Base-by-base conservation (phyloP, 1,140 invertebrate species). In the Aporrectodea caliginosa region DNA sequence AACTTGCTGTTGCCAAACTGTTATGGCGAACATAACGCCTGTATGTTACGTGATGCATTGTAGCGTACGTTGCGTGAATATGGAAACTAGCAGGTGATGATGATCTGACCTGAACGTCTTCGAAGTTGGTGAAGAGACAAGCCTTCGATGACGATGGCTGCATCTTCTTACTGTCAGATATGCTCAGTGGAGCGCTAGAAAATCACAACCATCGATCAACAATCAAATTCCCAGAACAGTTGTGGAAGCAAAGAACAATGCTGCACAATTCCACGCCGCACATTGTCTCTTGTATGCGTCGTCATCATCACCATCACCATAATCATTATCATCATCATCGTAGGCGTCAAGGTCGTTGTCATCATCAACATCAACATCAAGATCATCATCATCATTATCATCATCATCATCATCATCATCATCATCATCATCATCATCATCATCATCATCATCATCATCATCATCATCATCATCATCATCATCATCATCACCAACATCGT, bases 311-410 rank as follows among this genome's bases (percentile, higher is more conserved):
- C n/a, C n/a, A n/a, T n/a, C n/a, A n/a, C n/a, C n/a, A n/a, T n/a
- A n/a, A n/a, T n/a, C n/a, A n/a, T n/a, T n/a, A n/a, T n/a, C n/a
- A n/a, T n/a, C n/a, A n/a, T 69, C 0, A 69, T 69, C 1, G 29
- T 69, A 0, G 29, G 22, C 69, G 29, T 69, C 69, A 69, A n/a
- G 0, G 29, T 69, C 69, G 29, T 2, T 0, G 29, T 69, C 69
- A 69, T 69, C 69, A 16, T 16, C 16, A 70, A 1, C 1, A 16
- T 16, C 16, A 70, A 1, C 1, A 16, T 74, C 73, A 74, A 30
- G 2, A 74, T 74, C 73, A 74, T 74, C 73, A 74, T 74, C 73
- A 74, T 74, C 27, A 74, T 74, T 32, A 74, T 74, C 73, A 74
- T 74, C 73, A 74, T 74, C 73, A 74, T 74, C 73, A 74, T 2